Evolutionary conservation across 2,888 invertebrate genomes (phyloP).

Genomic region (Aphodius sticticus): DNA sequence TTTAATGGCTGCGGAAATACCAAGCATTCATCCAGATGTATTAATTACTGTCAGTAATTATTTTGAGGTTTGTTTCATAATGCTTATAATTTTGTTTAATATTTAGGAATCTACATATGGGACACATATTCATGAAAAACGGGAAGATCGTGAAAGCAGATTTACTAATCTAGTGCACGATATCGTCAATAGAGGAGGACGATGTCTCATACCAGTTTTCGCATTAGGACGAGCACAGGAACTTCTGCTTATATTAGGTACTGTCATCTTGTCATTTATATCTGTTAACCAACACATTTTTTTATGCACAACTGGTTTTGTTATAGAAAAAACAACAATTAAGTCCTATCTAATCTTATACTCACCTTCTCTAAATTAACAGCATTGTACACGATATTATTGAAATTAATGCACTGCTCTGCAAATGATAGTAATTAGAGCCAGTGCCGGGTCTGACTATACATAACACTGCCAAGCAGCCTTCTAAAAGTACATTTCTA

Average conservation of each 20-base stretch:
- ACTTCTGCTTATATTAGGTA: slow-evolving; percentile 85
- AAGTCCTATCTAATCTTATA: no score
- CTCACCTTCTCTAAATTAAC: no score
- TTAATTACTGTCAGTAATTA: slow-evolving; percentile 80
- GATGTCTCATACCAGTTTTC: slow-evolving; percentile 98
- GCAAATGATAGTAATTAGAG: no score
- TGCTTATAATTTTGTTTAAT: slow-evolving; percentile 36
- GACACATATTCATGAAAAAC: slow-evolving; percentile 97
- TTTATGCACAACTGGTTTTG: neutral
- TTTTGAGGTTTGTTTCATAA: slow-evolving; percentile 6
- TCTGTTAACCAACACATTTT: neutral
- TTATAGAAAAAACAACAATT: neutral
- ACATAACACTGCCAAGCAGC: no score
- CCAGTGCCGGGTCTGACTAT: no score
- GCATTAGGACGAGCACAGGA: slow-evolving; percentile 98
- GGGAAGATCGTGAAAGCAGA: slow-evolving; percentile 94
- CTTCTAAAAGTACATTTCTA: no score
- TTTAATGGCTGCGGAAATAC: slow-evolving; percentile 99
- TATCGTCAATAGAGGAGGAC: slow-evolving; percentile 95
- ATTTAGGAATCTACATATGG: slow-evolving; percentile 96
- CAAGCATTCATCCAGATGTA: slow-evolving; percentile 94
- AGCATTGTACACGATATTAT: no score
- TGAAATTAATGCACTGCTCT: no score
- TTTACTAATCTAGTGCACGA: slow-evolving; percentile 95
- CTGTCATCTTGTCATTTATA: slow-evolving; percentile 26